Conservation (phyloP, 2,113 vertebrate species). For the Axis porcinus region DNA sequence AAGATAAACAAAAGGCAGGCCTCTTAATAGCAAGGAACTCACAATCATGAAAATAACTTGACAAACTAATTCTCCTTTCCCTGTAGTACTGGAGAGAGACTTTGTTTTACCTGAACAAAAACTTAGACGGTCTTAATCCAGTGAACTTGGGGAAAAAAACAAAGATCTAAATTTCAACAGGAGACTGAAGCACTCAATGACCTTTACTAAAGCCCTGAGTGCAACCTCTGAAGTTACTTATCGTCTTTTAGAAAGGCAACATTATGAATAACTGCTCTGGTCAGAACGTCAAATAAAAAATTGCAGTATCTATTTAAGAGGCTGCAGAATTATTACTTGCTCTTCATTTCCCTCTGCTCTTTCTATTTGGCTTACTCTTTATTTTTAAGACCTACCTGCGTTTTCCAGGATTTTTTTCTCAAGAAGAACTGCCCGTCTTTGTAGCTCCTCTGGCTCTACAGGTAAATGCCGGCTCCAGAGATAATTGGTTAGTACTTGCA, state of each 20-base stretch:
- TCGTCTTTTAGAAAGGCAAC: background rate
- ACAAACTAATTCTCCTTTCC: background rate
- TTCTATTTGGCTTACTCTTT: background rate
- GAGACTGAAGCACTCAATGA: background rate
- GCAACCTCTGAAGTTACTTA: background rate
- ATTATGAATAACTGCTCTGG: background rate
- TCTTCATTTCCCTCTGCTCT: background rate
- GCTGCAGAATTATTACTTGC: background rate
- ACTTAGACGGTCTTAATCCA: background rate
- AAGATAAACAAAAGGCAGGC: background rate
- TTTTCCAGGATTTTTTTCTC: slow-evolving; percentile 79
- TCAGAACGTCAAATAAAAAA: background rate
- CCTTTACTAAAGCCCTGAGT: background rate
- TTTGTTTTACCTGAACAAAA: slow-evolving; percentile 39
- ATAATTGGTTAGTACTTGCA: slow-evolving; percentile 80
- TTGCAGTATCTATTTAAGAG: background rate
- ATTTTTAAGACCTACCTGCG: background rate
- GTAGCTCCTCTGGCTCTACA: slow-evolving; percentile 77
- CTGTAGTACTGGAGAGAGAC: background rate
- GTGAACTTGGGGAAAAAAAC: background rate
- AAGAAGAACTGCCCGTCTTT: slow-evolving; percentile 77
- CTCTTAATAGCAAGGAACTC: background rate
- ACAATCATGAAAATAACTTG: background rate
- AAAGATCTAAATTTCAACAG: slow-evolving; percentile 1
- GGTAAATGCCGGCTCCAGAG: slow-evolving; percentile 90